A percentile compares a stretch with the other conserved stretches of the same genome.
These are phyloP conservation scores for Falcaria lacertinaria DNA, from an alignment of 2,888 invertebrate genomes.

Conservation along the genomic window DNA sequence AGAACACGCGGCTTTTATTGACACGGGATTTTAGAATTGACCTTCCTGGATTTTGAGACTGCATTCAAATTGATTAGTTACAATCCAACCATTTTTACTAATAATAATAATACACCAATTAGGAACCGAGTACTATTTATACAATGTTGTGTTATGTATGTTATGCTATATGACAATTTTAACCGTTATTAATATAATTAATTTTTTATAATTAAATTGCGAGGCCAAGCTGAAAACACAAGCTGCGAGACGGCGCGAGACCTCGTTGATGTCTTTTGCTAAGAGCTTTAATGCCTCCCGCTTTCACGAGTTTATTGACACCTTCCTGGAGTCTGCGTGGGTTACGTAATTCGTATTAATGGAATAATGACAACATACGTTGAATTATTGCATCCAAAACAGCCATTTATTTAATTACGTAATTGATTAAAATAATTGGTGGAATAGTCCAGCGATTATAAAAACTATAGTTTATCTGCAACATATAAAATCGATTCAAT, in stretches of 20 bases:
- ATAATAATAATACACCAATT: too few species aligned
- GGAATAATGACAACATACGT: background rate
- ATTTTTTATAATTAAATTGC: too few species aligned
- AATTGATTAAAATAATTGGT: background rate
- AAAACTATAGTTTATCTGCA: background rate
- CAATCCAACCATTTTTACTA: too few species aligned
- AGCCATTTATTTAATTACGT: background rate
- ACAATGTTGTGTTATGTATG: too few species aligned
- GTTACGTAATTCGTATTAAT: slow-evolving; percentile 6
- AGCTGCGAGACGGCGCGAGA: slow-evolving; percentile 25
- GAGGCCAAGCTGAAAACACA: slow-evolving; percentile 4
- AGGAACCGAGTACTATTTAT: too few species aligned
- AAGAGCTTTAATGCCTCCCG: slow-evolving; percentile 49
- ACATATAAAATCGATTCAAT: background rate
- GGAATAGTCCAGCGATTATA: background rate
- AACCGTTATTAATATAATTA: too few species aligned
- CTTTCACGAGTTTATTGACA: slow-evolving; percentile 61
- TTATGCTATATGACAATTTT: too few species aligned
- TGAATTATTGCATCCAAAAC: background rate
- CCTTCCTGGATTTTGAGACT: slow-evolving; percentile 13
- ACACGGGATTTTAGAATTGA: slow-evolving; percentile 18
- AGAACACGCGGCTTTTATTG: slow-evolving; percentile 45
- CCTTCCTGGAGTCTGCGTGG: slow-evolving; percentile 19
- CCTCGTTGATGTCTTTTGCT: slow-evolving; percentile 75
- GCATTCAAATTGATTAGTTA: background rate